A percentile compares a stretch with the other conserved stretches of the same genome.
Evolutionary conservation across 1,140 invertebrate genomes (phyloP).

Genomic region (Cydia splendana): DNA sequence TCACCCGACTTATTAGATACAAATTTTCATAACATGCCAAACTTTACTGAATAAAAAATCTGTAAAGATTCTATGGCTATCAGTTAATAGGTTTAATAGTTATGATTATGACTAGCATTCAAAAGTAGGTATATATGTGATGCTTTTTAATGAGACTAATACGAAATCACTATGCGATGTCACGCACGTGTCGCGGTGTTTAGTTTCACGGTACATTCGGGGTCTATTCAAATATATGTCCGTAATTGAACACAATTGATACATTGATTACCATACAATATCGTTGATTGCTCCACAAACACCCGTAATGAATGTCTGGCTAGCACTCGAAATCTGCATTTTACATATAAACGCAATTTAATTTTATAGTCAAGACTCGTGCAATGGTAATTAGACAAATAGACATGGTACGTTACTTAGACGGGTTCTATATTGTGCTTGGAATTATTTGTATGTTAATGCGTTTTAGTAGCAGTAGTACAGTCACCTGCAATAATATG

Average conservation of each 20-base stretch:
- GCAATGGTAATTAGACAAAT: slow-evolving; percentile 1
- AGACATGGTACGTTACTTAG: slow-evolving; percentile 9
- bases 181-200: neutral
- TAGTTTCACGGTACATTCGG: neutral
- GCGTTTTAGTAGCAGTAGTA: no score
- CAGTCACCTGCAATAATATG: no score
- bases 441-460: no score
- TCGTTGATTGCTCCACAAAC: slow-evolving; percentile 8
- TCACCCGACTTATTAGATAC: no score
- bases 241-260: neutral
- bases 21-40: no score
- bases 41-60: no score
- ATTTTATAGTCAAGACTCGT: neutral
- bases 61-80: no score
- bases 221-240: neutral
- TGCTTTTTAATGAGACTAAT: neutral
- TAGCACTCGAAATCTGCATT: neutral
- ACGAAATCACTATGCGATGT: neutral
- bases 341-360: slow-evolving; percentile 8
- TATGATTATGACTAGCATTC: no score
- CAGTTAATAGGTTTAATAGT: no score
- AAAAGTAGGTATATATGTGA: no score
- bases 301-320: neutral
- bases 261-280: slow-evolving; percentile 15
- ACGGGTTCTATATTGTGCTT: neutral